Base-by-base conservation (phyloP, 2,113 vertebrate genomes). In the Petrocephalus microphthalmus region DNA sequence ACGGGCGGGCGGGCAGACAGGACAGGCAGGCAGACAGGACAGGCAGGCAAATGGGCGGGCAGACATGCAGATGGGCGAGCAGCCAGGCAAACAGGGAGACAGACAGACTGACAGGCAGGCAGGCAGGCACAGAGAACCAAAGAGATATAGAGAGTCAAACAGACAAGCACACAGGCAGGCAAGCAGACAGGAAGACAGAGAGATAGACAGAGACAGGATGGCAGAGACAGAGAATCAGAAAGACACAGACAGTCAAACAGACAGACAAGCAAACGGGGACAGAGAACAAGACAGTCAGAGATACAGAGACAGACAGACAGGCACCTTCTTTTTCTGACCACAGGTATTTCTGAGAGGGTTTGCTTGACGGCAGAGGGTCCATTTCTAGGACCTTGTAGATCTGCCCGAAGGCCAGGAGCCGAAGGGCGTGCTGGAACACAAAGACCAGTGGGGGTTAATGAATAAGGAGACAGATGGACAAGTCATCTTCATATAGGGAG, bases 331-430 rank as follows among this genome's bases (percentile, higher is more conserved):
- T 99, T 91, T 99, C 98, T 92, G 95, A 95, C 98, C 98, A 99
- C 42, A 97, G 96, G 91, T 97, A 99, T 95, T 99, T 99, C 94
- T 99, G 98, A 93, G 97, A 97, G 82, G 97, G 97, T 93, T 99
- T 99, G 95, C 96, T 98, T 93, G 97, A 98, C 88, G 98, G 97
- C 87, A 99, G 97, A 86, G 98, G 97, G 64, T 99, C 98, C 98
- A 99, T 99, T 92, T 99, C 98, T 94, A 99, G 93, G 90, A 99
- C 97, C 93, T 98, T 99, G 94, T 98, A 99, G 94, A 99, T 99
- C 93, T 99, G 98, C 91, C 98, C 98, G 88, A 99, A 99, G 7
- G 98, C 98, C 94, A 99, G 98, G 89, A 98, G 96, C 93, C 98
- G 96, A 90, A 99, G 96, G 52, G 97, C 96, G 57, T 97, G 97